A percentile compares a stretch with the other conserved stretches of the same genome.
These are phyloP conservation scores for Chionomys nivalis DNA, from an alignment of 2,113 vertebrate genomes.

Conservation along the genomic window DNA sequence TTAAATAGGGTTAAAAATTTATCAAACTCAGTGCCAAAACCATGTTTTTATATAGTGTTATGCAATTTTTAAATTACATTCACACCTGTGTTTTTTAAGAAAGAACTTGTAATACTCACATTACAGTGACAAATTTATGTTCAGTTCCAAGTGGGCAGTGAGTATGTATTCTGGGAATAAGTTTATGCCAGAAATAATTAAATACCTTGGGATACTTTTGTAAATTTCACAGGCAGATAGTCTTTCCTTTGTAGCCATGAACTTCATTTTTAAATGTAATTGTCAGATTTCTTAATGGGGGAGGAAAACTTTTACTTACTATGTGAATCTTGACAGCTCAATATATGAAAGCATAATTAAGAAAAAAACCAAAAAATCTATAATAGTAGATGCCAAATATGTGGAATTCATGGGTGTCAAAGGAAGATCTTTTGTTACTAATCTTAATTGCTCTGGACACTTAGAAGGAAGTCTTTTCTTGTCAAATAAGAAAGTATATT, in stretches of 20 bases:
- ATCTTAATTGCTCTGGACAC: background rate
- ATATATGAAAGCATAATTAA: slow-evolving; percentile 17
- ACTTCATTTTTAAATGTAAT: background rate
- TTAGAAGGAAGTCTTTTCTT: background rate
- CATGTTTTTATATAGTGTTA: background rate
- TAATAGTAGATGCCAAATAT: background rate
- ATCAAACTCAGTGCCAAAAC: background rate
- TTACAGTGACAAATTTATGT: background rate
- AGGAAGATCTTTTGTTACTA: background rate
- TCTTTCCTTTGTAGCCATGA: background rate
- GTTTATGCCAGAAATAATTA: background rate
- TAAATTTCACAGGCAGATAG: background rate
- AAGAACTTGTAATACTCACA: background rate
- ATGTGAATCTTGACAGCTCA: background rate
- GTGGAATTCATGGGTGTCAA: no score
- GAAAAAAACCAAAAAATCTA: background rate
- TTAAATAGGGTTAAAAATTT: background rate
- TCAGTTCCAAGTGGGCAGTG: background rate
- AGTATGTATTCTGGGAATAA: background rate
- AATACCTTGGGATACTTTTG: background rate
- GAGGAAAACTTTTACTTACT: background rate
- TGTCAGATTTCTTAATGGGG: background rate
- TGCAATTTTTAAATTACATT: background rate
- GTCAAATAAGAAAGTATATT: background rate
- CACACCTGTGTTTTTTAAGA: background rate